phyloP scores from a whole-genome alignment of 2,113 vertebrate genomes.

The Oncorhynchus keta region DNA sequence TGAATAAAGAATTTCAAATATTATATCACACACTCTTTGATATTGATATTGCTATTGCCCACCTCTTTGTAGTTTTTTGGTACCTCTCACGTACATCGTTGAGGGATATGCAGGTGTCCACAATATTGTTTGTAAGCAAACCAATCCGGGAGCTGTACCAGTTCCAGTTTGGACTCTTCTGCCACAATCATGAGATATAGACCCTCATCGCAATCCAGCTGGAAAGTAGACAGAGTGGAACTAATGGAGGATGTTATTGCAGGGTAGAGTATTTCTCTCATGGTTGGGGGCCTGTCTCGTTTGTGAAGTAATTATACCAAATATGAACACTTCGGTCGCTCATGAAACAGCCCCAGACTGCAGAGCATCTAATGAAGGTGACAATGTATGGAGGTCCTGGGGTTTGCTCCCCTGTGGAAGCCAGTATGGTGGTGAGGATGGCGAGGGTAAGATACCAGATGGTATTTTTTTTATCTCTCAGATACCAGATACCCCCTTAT shows the following conservation, averaged over 20 bases:
- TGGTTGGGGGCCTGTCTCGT: background rate
- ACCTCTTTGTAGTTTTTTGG: background rate
- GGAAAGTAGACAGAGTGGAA: background rate
- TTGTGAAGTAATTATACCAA: background rate
- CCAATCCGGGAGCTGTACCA: background rate
- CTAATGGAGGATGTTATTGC: background rate
- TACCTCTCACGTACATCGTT: background rate
- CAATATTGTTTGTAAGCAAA: background rate
- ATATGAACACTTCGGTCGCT: background rate
- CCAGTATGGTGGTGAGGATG: background rate
- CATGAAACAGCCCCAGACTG: conserved; percentile 1
- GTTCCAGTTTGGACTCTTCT: background rate
- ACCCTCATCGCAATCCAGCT: background rate
- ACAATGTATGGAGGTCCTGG: background rate
- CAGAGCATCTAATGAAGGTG: background rate
- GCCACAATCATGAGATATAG: background rate
- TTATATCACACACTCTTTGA: too few species aligned
- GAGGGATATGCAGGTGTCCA: background rate
- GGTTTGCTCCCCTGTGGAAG: background rate
- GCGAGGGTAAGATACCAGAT: too few species aligned
- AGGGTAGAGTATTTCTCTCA: background rate
- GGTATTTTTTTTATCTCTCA: too few species aligned
- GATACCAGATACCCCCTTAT: too few species aligned
- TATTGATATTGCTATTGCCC: background rate
- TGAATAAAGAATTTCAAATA: too few species aligned